Base-by-base conservation (phyloP, 2,888 invertebrate genomes). In the Drosophila dives region DNA sequence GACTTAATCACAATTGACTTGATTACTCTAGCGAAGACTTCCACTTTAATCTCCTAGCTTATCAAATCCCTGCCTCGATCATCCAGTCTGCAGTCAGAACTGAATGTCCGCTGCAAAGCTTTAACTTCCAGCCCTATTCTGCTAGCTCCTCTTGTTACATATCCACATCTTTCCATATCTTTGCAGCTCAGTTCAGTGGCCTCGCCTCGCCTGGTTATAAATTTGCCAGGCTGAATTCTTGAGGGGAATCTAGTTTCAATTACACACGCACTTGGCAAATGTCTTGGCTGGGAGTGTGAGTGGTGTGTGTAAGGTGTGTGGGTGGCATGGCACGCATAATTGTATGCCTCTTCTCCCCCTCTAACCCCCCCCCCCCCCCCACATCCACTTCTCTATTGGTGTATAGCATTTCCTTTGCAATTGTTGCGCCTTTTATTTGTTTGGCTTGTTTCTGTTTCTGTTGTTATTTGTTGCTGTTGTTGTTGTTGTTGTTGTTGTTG, bases 391-490 rank as follows among this genome's bases (percentile, higher is more conserved):
- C 42, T 64, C 55, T 55, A 17, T 60, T 55, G 61, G 42, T 67
- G 64, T 54, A 45, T 42, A 40, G 26, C 38, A 49, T 72, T 77
- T 62, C 59, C 62, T 64, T 76, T 61, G 89, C 86, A 86, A 86
- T 86, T 86, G 86, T 86, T 86, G 86, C 86, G 86, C 86, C 86
- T 90, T 90, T 88, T 90, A 81, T 90, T 90, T 90, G 86, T 88
- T 90, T 75, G 75, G 32, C 36, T 75, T 51, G 40, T 7, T 36
- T 36, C 36, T 36, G 42, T 15, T 45, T 15, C 15, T 45, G 15
- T 15, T 45, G 7, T 45, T 20, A 7, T 20, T 7, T 65, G 54
- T 51, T 72, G 49, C 38, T 81, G 67, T 34, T 85, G 58, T 60
- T 74, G 74, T 71, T 69, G 58, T 59, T 40, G n/a, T 17, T 83